These are phyloP conservation scores for Pelagia noctiluca DNA, from an alignment of 30 jellyfish, hydroid and myxozoan genomes.

Conservation along the genomic window DNA sequence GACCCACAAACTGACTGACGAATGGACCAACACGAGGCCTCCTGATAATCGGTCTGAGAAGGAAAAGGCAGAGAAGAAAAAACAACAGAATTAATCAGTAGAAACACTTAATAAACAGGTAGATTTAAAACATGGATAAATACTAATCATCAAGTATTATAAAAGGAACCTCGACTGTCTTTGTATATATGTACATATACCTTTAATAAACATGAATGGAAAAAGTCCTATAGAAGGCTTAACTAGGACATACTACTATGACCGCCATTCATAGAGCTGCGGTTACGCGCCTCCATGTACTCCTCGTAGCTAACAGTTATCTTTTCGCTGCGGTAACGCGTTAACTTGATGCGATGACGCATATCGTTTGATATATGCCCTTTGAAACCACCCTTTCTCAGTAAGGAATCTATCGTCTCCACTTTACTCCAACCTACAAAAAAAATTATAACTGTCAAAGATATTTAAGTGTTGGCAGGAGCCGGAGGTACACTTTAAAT, in stretches of 20 bases:
- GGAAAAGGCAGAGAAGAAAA: no score
- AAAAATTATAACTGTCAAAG: not conserved
- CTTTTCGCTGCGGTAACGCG: slow-evolving; percentile 99
- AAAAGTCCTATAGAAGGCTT: slow-evolving; percentile 25
- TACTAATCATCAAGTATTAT: not conserved
- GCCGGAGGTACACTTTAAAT: slow-evolving; percentile 12
- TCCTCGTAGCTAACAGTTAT: slow-evolving; percentile 92
- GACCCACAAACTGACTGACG: no score
- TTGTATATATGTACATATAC: slow-evolving; percentile 2
- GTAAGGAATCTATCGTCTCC: slow-evolving; percentile 92
- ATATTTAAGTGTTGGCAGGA: not conserved
- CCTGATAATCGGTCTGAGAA: no score
- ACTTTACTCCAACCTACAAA: slow-evolving; percentile 91
- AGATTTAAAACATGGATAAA: not conserved
- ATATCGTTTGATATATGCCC: slow-evolving; percentile 93
- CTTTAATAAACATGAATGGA: not conserved
- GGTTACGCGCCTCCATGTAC: slow-evolving; percentile 73
- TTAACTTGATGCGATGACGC: slow-evolving; percentile 93
- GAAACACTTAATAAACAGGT: no score
- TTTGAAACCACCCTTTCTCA: slow-evolving; percentile 96
- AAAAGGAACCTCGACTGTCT: slow-evolving; percentile 7
- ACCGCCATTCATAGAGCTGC: slow-evolving; percentile 61
- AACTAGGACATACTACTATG: slow-evolving; percentile 52
- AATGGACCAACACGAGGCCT: no score
- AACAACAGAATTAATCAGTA: no score